Evolutionary conservation across 2,113 vertebrate species (phyloP).

Genomic region (Bungarus multicinctus): DNA sequence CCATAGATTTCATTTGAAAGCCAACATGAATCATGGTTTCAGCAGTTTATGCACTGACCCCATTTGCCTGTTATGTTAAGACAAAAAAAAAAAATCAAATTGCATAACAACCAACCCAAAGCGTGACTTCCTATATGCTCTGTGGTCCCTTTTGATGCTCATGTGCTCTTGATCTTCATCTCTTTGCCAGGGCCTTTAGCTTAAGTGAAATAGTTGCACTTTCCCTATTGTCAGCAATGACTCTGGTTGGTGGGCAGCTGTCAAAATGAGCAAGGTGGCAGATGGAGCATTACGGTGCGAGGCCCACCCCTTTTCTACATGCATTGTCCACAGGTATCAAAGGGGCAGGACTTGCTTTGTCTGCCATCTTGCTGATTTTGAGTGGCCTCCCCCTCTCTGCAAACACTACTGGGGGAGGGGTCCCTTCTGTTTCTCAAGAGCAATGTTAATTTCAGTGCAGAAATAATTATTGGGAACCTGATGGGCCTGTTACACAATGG

Average conservation of each 20-base stretch:
- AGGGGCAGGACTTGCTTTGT: neutral
- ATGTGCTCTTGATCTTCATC: rapidly evolving
- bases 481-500: neutral
- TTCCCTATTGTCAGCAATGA: neutral
- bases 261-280: neutral
- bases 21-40: neutral
- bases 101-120: neutral
- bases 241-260: neutral
- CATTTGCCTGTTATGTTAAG: neutral
- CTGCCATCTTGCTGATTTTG: neutral
- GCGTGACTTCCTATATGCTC: neutral
- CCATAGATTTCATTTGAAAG: neutral
- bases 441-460: neutral
- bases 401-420: neutral
- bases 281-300: neutral
- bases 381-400: neutral
- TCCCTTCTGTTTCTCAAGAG: neutral
- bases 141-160: neutral
- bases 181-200: neutral
- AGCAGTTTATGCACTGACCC: neutral
- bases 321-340: neutral
- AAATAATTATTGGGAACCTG: neutral
- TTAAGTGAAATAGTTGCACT: conserved; percentile 21
- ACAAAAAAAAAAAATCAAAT: neutral
- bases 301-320: neutral